Conservation (phyloP, 2,797 vertebrate genomes). For the Fistularia commersonii region DNA sequence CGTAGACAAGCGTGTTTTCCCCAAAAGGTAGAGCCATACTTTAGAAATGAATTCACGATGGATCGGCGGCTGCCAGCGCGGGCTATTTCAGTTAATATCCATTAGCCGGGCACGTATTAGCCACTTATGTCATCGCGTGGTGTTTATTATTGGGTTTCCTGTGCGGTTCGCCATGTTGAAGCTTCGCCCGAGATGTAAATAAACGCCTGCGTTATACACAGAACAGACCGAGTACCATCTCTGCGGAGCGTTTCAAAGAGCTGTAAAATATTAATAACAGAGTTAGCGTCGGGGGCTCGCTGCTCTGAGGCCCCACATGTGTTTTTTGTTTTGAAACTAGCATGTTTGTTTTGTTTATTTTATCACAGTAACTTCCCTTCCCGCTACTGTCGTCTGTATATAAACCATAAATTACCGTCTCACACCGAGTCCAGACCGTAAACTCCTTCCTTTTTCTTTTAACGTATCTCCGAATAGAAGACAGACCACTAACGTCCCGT, state of each 20-base stretch:
- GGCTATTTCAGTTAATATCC: neutral
- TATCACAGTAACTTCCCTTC: constrained; percentile 18
- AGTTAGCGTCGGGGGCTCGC: constrained; percentile 10
- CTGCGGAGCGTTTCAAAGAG: constrained; percentile 2
- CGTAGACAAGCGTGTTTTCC: neutral
- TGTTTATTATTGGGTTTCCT: constrained; percentile 16
- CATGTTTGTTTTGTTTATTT: constrained; percentile 27
- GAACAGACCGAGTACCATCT: constrained; percentile 6
- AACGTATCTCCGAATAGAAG: too few relatives aligned
- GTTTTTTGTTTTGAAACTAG: constrained; percentile 19
- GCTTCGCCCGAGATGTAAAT: constrained; percentile 13
- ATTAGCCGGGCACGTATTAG: neutral
- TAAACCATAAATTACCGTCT: too few relatives aligned
- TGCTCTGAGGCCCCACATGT: neutral
- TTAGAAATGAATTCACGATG: neutral
- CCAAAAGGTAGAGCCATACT: neutral
- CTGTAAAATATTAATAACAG: neutral
- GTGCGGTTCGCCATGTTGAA: constrained; percentile 1
- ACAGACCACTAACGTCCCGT: constrained; percentile 39
- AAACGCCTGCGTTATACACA: constrained; percentile 11
- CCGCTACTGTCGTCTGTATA: neutral
- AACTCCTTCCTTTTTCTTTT: constrained; percentile 5
- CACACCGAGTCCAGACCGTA: constrained; percentile 18
- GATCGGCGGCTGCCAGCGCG: neutral
- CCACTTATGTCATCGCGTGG: neutral